Evolutionary conservation across 2,888 invertebrate species (phyloP), one percentile per base, ranked within the genome.

Genomic region (Caenorhabditis becei): DNA sequence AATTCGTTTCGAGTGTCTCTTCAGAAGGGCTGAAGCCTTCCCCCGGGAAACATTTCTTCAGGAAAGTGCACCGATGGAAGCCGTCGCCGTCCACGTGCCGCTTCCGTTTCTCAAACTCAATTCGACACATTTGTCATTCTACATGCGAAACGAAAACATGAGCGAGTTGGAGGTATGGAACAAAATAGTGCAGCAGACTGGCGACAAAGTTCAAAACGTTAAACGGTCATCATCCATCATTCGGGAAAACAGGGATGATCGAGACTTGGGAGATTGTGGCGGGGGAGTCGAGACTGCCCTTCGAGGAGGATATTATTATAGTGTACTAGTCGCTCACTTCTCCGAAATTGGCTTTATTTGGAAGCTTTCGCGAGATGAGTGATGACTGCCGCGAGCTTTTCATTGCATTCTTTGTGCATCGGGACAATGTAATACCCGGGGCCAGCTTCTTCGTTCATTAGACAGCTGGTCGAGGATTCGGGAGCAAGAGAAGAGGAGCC

Each of bases 311-410:
- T 41, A 41, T 41, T 41, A 41, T 41, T 41, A 14, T 35, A 8
- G 2, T 41, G 41, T 16, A 41, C 41, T 41, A 10, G 14, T 41
- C 41, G 28, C 37, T 44, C 41, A 16, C 41, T 44, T 35, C 18
- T 20, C 37, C n/a, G 35, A 65, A 74, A 74, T 74, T 74, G 65
- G 74, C 66, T 74, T 74, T 28, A 74, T 74, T 74, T 74, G 74
- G 41, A 41, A 16, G 32, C 32, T 32, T 16, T 41, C 41, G 14
- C 2, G 51, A 69, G 53, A 70, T 51, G 54, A 72, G 58, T 66
- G 74, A 63, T 54, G 54, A 28, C 23, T 72, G 32, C 65, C 16
- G 28, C 47, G 26, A 65, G 58, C 58, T 74, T 65, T 58, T 63
- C 54, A 32, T 54, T 49, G 74, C 58, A 65, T 74, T 74, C 74